These are phyloP conservation scores for Sphecodes monilicornis DNA, from an alignment of 2,888 invertebrate species.

Conservation along the genomic window DNA sequence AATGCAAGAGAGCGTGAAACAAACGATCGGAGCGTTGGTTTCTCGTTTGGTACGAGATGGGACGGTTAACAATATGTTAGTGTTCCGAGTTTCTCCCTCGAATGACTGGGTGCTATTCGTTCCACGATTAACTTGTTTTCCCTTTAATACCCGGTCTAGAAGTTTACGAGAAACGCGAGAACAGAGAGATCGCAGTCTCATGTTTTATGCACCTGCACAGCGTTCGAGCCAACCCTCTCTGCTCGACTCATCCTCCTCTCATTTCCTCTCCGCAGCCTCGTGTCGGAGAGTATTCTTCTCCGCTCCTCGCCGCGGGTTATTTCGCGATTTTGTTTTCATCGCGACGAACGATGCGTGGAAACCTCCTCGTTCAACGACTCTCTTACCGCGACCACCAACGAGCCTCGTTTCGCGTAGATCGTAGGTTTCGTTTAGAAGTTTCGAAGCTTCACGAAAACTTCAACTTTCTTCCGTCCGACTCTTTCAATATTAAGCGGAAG, in stretches of 20 bases:
- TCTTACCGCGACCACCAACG: not conserved
- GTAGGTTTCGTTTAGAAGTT: not conserved
- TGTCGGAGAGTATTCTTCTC: not conserved
- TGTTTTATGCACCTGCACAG: constrained; percentile 1
- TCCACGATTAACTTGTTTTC: constrained; percentile 10
- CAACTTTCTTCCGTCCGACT: no score
- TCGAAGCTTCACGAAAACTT: no score
- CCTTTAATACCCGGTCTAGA: not conserved
- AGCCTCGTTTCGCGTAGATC: not conserved
- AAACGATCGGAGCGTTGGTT: not conserved
- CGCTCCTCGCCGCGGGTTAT: not conserved
- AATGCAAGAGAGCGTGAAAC: not conserved
- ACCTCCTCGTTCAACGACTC: not conserved
- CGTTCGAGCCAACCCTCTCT: not conserved
- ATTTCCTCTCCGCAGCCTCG: not conserved
- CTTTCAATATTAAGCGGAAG: no score
- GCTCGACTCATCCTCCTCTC: not conserved
- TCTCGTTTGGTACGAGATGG: not conserved
- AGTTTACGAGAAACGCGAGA: not conserved
- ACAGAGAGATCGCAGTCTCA: constrained; percentile 18
- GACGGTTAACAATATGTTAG: not conserved
- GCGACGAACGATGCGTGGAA: not conserved
- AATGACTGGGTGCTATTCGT: constrained; percentile 3
- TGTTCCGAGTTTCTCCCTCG: not conserved
- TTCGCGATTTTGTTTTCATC: not conserved